Conservation (phyloP, 2,113 vertebrate species). For the Mastomys coucha region DNA sequence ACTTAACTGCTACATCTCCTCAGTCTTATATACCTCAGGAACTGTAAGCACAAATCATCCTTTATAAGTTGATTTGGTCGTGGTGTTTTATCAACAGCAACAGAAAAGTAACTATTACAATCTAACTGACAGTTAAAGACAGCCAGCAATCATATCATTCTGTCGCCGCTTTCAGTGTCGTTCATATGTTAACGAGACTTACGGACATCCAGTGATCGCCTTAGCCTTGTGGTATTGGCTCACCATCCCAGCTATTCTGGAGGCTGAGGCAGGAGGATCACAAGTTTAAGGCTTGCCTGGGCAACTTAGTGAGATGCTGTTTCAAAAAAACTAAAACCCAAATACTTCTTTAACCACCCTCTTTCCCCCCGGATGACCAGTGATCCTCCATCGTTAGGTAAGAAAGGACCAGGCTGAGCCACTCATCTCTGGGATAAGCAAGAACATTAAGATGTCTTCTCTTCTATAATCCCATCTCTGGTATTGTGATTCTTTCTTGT, state of each 20-base stretch:
- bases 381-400: background rate
- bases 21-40: background rate
- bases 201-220: background rate
- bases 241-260: background rate
- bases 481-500: background rate
- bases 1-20: background rate
- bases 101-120: background rate
- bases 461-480: background rate
- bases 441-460: background rate
- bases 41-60: background rate
- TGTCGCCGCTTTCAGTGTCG: background rate
- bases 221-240: too few species aligned
- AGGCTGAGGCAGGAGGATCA: background rate
- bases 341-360: background rate
- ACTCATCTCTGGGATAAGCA: background rate
- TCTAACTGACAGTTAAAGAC: background rate
- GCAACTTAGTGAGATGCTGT: background rate
- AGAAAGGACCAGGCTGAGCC: background rate
- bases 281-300: background rate
- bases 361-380: background rate
- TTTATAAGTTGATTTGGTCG: background rate
- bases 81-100: background rate
- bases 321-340: background rate
- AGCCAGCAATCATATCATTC: too few species aligned
- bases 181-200: background rate